Conservation (phyloP, 2,888 invertebrate species). For the Pollenia amentaria region DNA sequence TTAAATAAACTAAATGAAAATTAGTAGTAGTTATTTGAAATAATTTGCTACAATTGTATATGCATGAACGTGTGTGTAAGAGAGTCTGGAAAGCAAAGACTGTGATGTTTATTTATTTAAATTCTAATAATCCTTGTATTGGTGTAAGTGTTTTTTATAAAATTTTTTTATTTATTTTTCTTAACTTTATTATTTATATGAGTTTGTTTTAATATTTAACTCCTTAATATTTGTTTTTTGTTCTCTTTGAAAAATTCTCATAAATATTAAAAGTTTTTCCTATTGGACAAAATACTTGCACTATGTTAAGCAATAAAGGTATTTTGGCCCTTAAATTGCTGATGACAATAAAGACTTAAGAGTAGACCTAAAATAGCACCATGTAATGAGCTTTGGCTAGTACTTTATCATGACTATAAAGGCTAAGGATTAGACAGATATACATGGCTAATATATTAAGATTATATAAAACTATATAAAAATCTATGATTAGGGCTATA, state of each 20-base stretch:
- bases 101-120: background rate
- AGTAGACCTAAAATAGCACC: no score
- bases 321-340: no score
- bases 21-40: constrained; percentile 19
- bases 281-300: background rate
- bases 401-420: no score
- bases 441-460: no score
- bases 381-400: no score
- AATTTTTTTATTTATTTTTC: constrained; percentile 2
- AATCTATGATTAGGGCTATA: no score
- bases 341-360: no score
- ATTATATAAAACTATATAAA: no score
- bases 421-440: no score
- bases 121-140: background rate
- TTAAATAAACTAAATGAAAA: constrained; percentile 44
- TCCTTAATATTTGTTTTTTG: constrained; percentile 3
- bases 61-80: background rate
- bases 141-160: background rate
- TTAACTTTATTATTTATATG: constrained; percentile 7
- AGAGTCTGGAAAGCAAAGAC: no score
- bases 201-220: constrained; percentile 27
- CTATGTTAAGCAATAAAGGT: background rate
- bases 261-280: constrained; percentile 69
- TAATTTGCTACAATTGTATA: constrained; percentile 3
- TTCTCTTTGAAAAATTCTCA: constrained; percentile 37